These are phyloP conservation scores for Cylloceria caligata DNA, from an alignment of 2,888 invertebrate species.

Conservation along the genomic window DNA sequence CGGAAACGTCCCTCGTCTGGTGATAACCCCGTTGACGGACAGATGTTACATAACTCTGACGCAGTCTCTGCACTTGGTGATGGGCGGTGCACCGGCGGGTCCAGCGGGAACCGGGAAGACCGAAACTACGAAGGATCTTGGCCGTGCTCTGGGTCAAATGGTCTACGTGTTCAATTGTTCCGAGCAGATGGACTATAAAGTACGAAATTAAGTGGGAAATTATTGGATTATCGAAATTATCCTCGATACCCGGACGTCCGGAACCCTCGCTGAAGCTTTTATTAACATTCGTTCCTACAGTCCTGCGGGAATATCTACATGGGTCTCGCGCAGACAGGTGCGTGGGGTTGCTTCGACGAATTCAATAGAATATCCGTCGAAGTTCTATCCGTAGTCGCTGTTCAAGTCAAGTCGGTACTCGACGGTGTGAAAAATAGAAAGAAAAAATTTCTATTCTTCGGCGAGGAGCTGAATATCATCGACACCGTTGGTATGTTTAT, in stretches of 20 bases:
- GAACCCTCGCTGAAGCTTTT: background rate
- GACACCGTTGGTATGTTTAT: slow-evolving; percentile 96
- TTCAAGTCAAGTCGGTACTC: slow-evolving; percentile 94
- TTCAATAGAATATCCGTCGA: slow-evolving; percentile 98
- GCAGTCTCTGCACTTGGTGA: slow-evolving; percentile 95
- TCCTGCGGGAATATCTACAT: slow-evolving; percentile 98
- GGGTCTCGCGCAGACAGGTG: slow-evolving; percentile 97
- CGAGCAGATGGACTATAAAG: slow-evolving; percentile 98
- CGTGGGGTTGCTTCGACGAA: slow-evolving; percentile 99
- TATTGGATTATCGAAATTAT: slow-evolving; percentile 2
- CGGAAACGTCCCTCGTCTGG: slow-evolving; percentile 96
- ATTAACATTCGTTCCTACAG: slow-evolving; percentile 74
- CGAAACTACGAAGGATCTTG: slow-evolving; percentile 98
- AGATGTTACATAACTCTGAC: slow-evolving; percentile 98
- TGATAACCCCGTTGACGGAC: slow-evolving; percentile 97
- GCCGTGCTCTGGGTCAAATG: slow-evolving; percentile 97
- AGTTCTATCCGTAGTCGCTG: slow-evolving; percentile 97
- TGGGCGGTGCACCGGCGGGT: slow-evolving; percentile 99
- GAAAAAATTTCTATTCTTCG: slow-evolving; percentile 93
- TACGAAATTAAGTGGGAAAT: slow-evolving; percentile 71
- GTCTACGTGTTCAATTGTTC: slow-evolving; percentile 99
- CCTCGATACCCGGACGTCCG: background rate
- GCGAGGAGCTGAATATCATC: slow-evolving; percentile 91
- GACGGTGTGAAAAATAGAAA: slow-evolving; percentile 95
- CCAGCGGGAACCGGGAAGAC: slow-evolving; percentile 98